These are phyloP conservation scores for Elephas maximus DNA, from an alignment of 2,113 vertebrate genomes.

Conservation along the genomic window DNA sequence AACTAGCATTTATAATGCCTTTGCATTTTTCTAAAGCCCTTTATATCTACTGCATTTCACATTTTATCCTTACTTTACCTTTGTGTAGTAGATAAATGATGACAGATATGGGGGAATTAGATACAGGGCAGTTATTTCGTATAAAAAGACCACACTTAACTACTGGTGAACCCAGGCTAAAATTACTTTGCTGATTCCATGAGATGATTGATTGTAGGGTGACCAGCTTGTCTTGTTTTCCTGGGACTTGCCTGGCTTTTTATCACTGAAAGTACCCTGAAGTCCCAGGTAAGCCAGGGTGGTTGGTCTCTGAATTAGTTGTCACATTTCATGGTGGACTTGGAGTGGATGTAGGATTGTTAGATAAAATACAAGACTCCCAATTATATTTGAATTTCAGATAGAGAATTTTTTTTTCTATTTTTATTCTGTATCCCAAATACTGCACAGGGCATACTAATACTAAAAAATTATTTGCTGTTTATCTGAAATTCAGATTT, in stretches of 20 bases:
- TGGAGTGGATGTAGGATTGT: neutral
- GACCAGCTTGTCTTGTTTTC: neutral
- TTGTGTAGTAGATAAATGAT: neutral
- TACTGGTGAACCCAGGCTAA: neutral
- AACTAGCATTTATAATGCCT: neutral
- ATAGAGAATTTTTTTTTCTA: neutral
- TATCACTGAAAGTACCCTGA: neutral
- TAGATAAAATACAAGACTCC: neutral
- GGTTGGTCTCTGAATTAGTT: neutral
- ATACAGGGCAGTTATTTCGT: neutral
- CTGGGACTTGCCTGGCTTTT: neutral
- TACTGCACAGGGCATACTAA: neutral
- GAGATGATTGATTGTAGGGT: neutral
- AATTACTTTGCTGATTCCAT: neutral
- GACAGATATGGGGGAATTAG: neutral
- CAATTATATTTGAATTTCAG: neutral
- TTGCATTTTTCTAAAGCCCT: neutral
- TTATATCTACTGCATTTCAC: neutral
- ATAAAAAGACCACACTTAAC: neutral
- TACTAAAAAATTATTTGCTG: neutral
- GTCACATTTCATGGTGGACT: neutral
- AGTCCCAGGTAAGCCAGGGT: neutral
- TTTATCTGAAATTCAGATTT: neutral
- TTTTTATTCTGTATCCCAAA: neutral
- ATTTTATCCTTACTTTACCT: neutral